These are phyloP conservation scores for Sepioteuthis lessoniana DNA, from an alignment of 2,888 invertebrate genomes.

Conservation along the genomic window DNA sequence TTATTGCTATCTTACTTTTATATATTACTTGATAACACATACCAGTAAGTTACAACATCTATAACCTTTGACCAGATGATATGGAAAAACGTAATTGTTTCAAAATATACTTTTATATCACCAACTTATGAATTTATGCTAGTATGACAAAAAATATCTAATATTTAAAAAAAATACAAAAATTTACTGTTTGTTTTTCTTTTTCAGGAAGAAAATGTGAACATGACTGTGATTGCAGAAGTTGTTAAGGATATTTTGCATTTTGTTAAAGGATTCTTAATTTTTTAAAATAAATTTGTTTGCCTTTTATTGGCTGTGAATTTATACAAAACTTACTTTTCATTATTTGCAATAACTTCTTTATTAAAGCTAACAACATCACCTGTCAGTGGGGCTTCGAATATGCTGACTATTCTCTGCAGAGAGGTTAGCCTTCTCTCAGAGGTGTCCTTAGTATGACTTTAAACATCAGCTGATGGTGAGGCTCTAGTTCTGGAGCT, in stretches of 20 bases:
- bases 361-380: not conserved
- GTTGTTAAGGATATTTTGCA: not conserved
- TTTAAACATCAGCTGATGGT: no score
- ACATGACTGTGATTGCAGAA: not conserved
- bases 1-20: not conserved
- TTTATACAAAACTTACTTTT: not conserved
- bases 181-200: not conserved
- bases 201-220: constrained; percentile 23
- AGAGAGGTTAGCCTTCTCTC: no score
- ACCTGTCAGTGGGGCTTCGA: not conserved
- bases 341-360: not conserved
- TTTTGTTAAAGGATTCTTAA: constrained; percentile 11
- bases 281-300: not conserved
- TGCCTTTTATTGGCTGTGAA: constrained; percentile 21
- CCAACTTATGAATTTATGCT: no score
- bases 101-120: not conserved
- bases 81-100: not conserved
- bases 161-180: not conserved
- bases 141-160: no score
- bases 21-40: not conserved
- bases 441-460: no score
- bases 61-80: not conserved
- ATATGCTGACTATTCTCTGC: no score
- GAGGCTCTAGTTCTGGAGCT: no score
- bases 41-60: not conserved